Percentiles rank a stretch among this genome's conserved stretches.
These are phyloP conservation scores for Plumapathes pennacea DNA, from an alignment of 92 coral and sea anemone genomes.

Conservation along the genomic window DNA sequence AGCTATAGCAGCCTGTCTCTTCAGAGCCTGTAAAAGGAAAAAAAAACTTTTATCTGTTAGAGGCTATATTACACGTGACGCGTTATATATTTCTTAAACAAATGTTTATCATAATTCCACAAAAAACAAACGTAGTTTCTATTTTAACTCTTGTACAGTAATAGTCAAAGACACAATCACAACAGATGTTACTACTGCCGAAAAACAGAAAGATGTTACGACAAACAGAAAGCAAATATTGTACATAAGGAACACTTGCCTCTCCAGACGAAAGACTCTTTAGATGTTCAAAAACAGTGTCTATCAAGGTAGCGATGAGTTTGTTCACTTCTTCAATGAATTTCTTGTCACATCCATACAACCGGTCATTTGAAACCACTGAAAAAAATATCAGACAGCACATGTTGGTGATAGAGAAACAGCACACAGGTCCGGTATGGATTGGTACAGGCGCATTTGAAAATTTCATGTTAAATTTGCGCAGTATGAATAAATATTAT, in stretches of 20 bases:
- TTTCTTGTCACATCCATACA: constrained; percentile 92
- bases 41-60: too few relatives aligned
- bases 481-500: too few relatives aligned
- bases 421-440: too few relatives aligned
- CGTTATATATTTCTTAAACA: too few relatives aligned
- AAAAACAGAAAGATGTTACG: neutral
- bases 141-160: neutral
- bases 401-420: too few relatives aligned
- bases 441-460: too few relatives aligned
- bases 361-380: constrained; percentile 93
- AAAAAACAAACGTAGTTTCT: neutral
- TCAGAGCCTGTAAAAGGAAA: constrained; percentile 51
- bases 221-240: neutral
- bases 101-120: too few relatives aligned
- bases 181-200: neutral
- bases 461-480: too few relatives aligned
- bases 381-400: too few relatives aligned
- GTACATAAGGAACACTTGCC: constrained; percentile 49
- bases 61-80: too few relatives aligned
- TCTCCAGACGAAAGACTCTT: constrained; percentile 69
- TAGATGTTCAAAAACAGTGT: constrained; percentile 78
- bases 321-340: constrained; percentile 82
- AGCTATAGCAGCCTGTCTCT: constrained; percentile 87
- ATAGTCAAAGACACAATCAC: too few relatives aligned
- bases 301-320: constrained; percentile 71